Evolutionary conservation across 2,113 vertebrate species (phyloP).

Genomic region (Mormoops blainvillei): DNA sequence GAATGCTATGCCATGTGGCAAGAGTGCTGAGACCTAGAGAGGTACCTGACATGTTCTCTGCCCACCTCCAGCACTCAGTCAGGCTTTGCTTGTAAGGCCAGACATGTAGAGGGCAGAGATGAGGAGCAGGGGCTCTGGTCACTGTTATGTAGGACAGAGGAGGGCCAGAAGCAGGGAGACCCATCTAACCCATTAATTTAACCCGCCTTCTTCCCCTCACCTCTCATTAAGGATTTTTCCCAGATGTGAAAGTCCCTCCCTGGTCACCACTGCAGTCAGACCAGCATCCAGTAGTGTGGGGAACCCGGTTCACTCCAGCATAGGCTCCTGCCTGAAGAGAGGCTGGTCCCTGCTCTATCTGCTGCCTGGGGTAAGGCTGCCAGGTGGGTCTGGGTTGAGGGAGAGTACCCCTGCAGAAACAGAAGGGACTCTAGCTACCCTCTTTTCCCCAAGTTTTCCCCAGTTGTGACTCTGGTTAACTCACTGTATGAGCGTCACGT

Average conservation of each 20-base stretch:
- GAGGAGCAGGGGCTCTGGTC: neutral
- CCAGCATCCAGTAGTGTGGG: neutral
- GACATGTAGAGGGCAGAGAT: no score
- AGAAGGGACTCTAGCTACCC: neutral
- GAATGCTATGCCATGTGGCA: accelerated
- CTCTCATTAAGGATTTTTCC: slow-evolving; percentile 36
- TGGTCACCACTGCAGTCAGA: neutral
- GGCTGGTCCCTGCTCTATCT: neutral
- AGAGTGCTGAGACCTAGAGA: neutral
- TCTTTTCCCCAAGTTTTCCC: neutral
- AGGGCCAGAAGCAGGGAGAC: neutral
- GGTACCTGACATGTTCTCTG: neutral
- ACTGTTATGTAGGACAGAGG: neutral
- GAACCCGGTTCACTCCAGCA: neutral
- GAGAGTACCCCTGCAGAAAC: neutral
- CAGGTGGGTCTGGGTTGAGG: slow-evolving; percentile 24
- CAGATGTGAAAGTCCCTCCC: slow-evolving; percentile 56
- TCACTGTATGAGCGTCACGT: slow-evolving; percentile 30
- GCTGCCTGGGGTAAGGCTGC: neutral
- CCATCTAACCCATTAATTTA: neutral
- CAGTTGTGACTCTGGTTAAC: neutral
- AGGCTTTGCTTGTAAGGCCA: neutral
- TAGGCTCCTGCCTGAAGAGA: slow-evolving; percentile 4
- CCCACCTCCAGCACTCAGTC: no score
- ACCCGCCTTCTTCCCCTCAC: neutral